A percentile compares a stretch with the other conserved stretches of the same genome.
Conservation (phyloP, 2,888 invertebrate genomes). For the Mimumesa dahlbomi region DNA sequence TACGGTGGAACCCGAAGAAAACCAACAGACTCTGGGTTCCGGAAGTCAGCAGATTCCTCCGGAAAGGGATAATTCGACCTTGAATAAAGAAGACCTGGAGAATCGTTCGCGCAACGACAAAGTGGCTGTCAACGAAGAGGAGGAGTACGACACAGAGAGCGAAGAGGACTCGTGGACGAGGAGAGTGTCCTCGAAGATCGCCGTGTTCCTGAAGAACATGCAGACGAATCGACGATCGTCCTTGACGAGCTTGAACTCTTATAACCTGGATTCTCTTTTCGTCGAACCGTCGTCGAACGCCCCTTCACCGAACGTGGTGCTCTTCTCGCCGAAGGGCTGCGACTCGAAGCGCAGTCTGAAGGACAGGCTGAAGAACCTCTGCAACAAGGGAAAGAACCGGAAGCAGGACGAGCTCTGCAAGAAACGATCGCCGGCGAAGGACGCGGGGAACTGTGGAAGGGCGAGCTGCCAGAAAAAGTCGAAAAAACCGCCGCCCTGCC, state of each 20-base stretch:
- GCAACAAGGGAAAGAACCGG: conserved; percentile 14
- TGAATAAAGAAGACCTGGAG: too few species aligned
- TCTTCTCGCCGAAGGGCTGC: conserved; percentile 5
- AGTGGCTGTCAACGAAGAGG: background rate
- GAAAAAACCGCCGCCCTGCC: too few species aligned
- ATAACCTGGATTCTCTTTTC: conserved; percentile 39
- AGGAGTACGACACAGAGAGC: background rate
- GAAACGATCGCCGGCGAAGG: too few species aligned
- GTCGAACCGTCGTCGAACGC: background rate
- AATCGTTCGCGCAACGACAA: background rate
- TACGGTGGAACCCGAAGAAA: too few species aligned
- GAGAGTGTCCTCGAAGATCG: conserved; percentile 31
- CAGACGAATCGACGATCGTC: conserved; percentile 18
- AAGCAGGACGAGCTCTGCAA: conserved; percentile 36
- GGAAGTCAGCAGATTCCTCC: too few species aligned
- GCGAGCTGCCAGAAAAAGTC: too few species aligned
- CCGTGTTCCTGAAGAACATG: conserved; percentile 25
- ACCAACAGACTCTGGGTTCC: too few species aligned
- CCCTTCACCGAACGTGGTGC: background rate
- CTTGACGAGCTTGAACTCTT: conserved; percentile 15
- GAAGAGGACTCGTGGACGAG: too few species aligned
- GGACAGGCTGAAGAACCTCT: conserved; percentile 13
- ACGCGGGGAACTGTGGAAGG: too few species aligned
- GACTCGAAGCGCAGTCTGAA: background rate
- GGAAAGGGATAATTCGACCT: too few species aligned